Conservation (phyloP, 2,113 vertebrate genomes). For the Chaetorhynchus papuensis region DNA sequence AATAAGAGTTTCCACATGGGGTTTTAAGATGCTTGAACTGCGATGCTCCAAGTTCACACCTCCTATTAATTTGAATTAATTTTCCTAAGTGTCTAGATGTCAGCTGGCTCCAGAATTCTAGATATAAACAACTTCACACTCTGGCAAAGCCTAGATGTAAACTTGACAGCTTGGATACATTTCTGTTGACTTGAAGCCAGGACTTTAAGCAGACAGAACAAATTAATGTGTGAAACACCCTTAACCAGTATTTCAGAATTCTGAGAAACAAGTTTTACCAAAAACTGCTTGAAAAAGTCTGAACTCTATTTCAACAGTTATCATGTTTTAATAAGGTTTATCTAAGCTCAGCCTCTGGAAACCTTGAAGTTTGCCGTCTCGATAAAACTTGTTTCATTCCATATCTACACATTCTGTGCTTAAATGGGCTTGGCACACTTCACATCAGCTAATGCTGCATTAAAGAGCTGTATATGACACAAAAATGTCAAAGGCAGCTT, state of each 20-base stretch:
- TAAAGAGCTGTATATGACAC: constrained; percentile 30
- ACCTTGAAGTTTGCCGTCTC: constrained; percentile 17
- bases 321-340: constrained; percentile 44
- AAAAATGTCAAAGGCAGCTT: constrained; percentile 48
- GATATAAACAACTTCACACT: constrained; percentile 65
- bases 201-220: constrained; percentile 51
- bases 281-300: constrained; percentile 19
- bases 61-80: constrained; percentile 67
- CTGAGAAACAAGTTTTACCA: constrained; percentile 38
- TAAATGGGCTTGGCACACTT: constrained; percentile 33
- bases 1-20: constrained; percentile 62
- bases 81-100: constrained; percentile 61
- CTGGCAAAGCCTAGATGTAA: constrained; percentile 61
- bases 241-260: constrained; percentile 26
- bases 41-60: constrained; percentile 49
- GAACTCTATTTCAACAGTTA: constrained; percentile 15
- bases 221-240: constrained; percentile 51
- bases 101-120: constrained; percentile 53
- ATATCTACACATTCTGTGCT: not conserved
- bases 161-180: constrained; percentile 62
- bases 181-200: constrained; percentile 58
- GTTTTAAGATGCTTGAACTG: constrained; percentile 54
- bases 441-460: constrained; percentile 11
- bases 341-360: constrained; percentile 48
- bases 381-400: constrained; percentile 46